Conservation (phyloP, 2,113 vertebrate species). For the Lycaon pictus region DNA sequence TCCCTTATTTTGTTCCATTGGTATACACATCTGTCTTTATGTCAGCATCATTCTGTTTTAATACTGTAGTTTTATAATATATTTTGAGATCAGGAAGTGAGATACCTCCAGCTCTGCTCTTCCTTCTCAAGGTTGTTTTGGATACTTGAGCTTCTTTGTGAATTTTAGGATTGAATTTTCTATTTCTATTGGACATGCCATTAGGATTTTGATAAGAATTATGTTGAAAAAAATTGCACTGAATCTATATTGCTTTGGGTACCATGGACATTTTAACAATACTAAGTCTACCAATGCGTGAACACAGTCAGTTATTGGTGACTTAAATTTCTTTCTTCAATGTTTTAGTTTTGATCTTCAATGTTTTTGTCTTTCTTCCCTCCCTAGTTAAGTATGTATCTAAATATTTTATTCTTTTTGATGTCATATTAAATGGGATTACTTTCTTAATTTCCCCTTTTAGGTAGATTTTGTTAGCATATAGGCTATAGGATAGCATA, state of each 20-base stretch:
- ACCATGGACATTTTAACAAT: background rate
- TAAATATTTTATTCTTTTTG: background rate
- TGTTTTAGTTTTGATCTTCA: background rate
- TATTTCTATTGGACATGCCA: background rate
- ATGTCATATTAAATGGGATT: background rate
- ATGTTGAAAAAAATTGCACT: background rate
- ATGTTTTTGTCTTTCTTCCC: background rate
- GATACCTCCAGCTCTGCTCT: background rate
- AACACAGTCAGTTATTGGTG: background rate
- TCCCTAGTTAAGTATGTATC: background rate
- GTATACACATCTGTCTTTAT: background rate
- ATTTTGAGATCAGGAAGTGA: background rate
- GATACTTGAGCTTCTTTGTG: background rate
- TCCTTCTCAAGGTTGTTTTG: background rate
- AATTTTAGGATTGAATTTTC: background rate
- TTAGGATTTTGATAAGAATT: background rate
- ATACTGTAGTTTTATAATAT: background rate
- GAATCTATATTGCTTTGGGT: background rate
- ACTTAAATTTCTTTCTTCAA: background rate
- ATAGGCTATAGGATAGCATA: too few relatives aligned
- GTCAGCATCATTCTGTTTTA: background rate
- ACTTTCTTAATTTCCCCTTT: background rate
- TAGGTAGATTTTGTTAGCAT: background rate
- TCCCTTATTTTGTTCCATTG: background rate
- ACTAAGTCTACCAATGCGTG: background rate